Percentiles rank a stretch among this genome's conserved stretches.
Conservation (phyloP, 2,113 vertebrate genomes). For the Dissostichus mawsoni region DNA sequence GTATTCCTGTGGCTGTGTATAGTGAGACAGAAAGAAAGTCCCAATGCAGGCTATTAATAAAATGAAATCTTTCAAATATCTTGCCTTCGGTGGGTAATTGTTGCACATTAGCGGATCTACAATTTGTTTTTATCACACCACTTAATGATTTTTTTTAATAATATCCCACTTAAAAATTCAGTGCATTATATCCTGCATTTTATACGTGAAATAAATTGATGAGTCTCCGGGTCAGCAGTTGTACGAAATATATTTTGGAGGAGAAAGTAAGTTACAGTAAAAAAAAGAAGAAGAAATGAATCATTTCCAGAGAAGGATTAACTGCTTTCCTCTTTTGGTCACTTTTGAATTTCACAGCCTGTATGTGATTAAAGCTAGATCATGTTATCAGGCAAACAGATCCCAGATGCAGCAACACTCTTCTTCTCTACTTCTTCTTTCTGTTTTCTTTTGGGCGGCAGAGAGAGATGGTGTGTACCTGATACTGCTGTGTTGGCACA, state of each 20-base stretch:
- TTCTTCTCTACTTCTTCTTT: conserved; percentile 33
- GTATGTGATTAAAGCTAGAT: conserved; percentile 65
- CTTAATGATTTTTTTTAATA: conserved; percentile 72
- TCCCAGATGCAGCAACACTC: conserved; percentile 54
- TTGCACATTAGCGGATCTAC: conserved; percentile 64
- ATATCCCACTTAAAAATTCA: conserved; percentile 68
- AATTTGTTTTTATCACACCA: conserved; percentile 71
- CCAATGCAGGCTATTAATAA: conserved; percentile 67
- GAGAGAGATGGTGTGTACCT: conserved; percentile 74
- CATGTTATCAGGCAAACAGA: conserved; percentile 67
- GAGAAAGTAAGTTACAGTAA: background rate
- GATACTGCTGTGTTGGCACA: conserved; percentile 82
- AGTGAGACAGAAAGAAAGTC: conserved; percentile 50
- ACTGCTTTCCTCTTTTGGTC: conserved; percentile 58
- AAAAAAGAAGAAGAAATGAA: conserved; percentile 34
- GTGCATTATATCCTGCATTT: conserved; percentile 55
- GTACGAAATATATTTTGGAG: conserved; percentile 45
- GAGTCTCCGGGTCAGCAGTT: conserved; percentile 41
- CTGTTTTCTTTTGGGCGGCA: conserved; percentile 14
- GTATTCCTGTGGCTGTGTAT: conserved; percentile 61
- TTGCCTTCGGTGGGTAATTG: conserved; percentile 66
- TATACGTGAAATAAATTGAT: conserved; percentile 55
- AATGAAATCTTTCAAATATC: conserved; percentile 67
- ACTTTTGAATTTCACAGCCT: conserved; percentile 62
- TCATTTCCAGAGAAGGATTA: conserved; percentile 59